Conservation (phyloP, 2,797 vertebrate species). For the Threskiornis aethiopicus region DNA sequence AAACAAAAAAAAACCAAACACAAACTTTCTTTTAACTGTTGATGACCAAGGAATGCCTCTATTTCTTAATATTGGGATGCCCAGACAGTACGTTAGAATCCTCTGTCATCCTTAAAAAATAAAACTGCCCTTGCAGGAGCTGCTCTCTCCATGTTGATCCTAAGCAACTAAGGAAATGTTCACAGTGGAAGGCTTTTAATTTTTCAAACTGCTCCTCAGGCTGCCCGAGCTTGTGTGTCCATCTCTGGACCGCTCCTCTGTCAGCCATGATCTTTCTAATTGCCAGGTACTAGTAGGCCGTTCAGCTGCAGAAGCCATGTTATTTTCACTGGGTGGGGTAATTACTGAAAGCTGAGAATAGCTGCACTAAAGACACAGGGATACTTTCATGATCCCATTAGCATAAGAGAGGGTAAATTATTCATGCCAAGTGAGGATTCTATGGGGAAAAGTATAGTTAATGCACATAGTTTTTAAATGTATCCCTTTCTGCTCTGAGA, state of each 20-base stretch:
- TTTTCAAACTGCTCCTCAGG: neutral
- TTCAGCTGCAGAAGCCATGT: slow-evolving; percentile 78
- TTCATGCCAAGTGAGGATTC: slow-evolving; percentile 99
- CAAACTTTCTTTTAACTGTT: neutral
- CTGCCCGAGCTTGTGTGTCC: slow-evolving; percentile 45
- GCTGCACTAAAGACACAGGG: slow-evolving; percentile 89
- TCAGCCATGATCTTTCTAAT: slow-evolving; percentile 76
- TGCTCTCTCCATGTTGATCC: neutral
- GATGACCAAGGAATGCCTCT: neutral
- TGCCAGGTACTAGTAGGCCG: slow-evolving; percentile 74
- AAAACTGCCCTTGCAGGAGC: neutral
- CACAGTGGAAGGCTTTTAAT: slow-evolving; percentile 6
- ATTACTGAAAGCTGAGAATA: slow-evolving; percentile 96
- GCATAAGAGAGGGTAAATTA: slow-evolving; percentile 99
- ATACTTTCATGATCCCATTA: slow-evolving; percentile 99
- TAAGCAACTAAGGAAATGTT: slow-evolving; percentile 33
- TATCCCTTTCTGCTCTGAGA: slow-evolving; percentile 92
- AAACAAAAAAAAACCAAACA: too few species aligned
- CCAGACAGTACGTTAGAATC: neutral
- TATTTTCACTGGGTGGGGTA: slow-evolving; percentile 89
- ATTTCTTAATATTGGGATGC: neutral
- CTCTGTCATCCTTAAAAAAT: neutral
- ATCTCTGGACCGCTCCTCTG: slow-evolving; percentile 59
- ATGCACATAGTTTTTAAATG: slow-evolving; percentile 99
- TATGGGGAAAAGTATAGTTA: slow-evolving; percentile 99